Conservation (phyloP, 2,113 vertebrate genomes). For the Psilopsiagon aymara region DNA sequence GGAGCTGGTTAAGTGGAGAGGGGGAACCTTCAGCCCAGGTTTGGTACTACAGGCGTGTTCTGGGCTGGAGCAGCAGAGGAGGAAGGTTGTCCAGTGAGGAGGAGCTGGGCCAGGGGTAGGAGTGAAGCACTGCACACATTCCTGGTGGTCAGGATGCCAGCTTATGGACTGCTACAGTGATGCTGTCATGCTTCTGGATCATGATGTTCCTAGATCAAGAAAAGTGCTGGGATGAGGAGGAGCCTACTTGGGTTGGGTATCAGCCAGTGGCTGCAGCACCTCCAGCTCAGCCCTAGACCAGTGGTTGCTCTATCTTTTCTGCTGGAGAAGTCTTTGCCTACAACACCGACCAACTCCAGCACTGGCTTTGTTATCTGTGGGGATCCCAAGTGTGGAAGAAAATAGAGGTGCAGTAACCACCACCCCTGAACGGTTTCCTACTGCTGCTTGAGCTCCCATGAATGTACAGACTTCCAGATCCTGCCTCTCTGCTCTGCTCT, state of each 20-base stretch:
- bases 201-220: slow-evolving; percentile 85
- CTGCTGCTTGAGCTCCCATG: fast-evolving
- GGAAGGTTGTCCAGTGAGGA: neutral
- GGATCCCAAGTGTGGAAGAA: neutral
- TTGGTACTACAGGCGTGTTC: neutral
- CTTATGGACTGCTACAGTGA: slow-evolving; percentile 95
- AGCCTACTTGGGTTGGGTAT: neutral
- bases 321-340: neutral
- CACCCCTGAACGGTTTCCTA: neutral
- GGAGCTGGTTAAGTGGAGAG: neutral
- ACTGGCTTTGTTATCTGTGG: fast-evolving
- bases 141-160: slow-evolving; percentile 82
- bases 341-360: fast-evolving
- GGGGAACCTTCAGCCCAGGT: neutral
- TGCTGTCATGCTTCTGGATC: slow-evolving; percentile 91
- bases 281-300: neutral
- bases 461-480: neutral
- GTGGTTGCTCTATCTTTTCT: fast-evolving
- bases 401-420: neutral
- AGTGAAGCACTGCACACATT: neutral
- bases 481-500: neutral
- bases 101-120: neutral
- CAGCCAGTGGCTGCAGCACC: neutral
- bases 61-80: neutral
- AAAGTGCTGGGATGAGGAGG: neutral